Percentiles rank a stretch among this genome's conserved stretches.
phyloP scores from a whole-genome alignment of 2,797 vertebrate genomes.

The Chloroceryle inda region DNA sequence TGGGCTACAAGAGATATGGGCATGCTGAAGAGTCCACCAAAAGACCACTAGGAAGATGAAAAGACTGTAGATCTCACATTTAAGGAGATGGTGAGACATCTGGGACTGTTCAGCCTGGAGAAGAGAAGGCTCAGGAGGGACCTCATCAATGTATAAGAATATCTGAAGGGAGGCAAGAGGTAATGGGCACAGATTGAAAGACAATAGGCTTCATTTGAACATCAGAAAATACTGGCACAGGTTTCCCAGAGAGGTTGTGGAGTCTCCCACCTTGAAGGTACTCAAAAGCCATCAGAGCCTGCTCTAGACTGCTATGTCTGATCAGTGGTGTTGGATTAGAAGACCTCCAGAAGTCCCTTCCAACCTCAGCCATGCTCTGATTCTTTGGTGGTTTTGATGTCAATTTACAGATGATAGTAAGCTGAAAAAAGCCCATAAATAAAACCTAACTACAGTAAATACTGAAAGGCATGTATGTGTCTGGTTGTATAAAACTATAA shows the following conservation, averaged over 20 bases:
- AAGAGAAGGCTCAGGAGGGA: not conserved
- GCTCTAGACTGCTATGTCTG: not conserved
- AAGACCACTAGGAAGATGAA: not conserved
- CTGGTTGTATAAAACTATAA: not conserved
- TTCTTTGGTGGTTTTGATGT: not conserved
- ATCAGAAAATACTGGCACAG: not conserved
- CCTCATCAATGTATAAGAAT: not conserved
- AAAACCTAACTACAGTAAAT: not conserved
- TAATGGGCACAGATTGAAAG: not conserved
- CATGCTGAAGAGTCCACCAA: not conserved
- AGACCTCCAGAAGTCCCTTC: not conserved
- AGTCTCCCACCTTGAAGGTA: not conserved
- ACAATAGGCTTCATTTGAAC: not conserved
- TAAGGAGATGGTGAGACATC: not conserved
- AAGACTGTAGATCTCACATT: not conserved
- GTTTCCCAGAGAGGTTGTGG: not conserved
- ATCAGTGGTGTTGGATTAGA: not conserved
- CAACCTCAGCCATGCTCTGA: not conserved
- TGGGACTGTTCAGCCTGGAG: not conserved
- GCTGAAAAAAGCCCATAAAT: not conserved
- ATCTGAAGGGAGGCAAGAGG: not conserved
- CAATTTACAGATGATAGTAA: not conserved
- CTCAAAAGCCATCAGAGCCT: not conserved
- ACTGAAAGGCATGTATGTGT: not conserved
- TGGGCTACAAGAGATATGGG: not conserved